Conservation (phyloP, 92 coral and sea anemone genomes). For the Actinernus sp. region DNA sequence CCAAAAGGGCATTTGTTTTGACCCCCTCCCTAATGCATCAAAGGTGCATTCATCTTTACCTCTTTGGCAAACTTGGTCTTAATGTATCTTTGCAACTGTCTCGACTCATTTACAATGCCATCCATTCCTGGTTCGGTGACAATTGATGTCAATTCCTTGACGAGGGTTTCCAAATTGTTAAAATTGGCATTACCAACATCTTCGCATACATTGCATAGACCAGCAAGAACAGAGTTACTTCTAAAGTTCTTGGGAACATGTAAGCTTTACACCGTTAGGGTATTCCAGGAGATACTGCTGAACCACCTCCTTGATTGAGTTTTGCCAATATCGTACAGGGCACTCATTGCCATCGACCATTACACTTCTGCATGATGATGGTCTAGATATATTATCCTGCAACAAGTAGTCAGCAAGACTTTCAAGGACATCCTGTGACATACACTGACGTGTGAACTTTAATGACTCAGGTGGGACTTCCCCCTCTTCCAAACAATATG, state of each 20-base stretch:
- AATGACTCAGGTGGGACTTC: constrained; percentile 34
- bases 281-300: constrained; percentile 47
- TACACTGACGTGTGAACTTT: constrained; percentile 36
- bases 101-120: neutral
- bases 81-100: neutral
- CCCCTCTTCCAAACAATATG: constrained; percentile 54
- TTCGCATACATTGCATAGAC: constrained; percentile 24
- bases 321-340: constrained; percentile 56
- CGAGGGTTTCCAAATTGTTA: neutral
- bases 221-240: constrained; percentile 17
- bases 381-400: constrained; percentile 38
- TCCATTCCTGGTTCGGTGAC: neutral
- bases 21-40: too few species aligned
- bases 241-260: constrained; percentile 39
- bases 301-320: constrained; percentile 24
- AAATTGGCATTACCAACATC: constrained; percentile 22
- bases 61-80: neutral
- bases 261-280: constrained; percentile 19
- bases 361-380: constrained; percentile 59
- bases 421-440: constrained; percentile 28
- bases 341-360: constrained; percentile 29
- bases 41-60: neutral
- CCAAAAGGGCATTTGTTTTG: too few species aligned
- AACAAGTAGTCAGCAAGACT: constrained; percentile 31
- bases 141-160: constrained; percentile 7